Conservation (phyloP, 2,888 invertebrate genomes). For the Nebria salina region DNA sequence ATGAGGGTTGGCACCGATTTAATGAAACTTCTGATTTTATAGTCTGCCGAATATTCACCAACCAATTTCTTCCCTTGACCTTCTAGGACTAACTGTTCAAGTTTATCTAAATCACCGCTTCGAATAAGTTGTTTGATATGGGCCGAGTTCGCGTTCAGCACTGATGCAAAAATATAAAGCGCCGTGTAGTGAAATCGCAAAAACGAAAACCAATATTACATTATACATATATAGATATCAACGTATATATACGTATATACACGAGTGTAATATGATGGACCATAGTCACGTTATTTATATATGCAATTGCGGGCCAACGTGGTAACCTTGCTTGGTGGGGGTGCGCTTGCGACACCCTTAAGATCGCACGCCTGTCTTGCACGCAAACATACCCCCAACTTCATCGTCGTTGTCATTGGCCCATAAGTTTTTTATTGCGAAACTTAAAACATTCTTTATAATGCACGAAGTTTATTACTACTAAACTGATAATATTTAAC, state of each 20-base stretch:
- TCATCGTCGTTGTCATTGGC: not conserved
- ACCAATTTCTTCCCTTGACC: slow-evolving; percentile 75
- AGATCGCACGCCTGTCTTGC: not conserved
- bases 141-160: slow-evolving; percentile 65
- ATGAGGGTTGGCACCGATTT: slow-evolving; percentile 74
- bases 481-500: not conserved
- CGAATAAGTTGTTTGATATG: slow-evolving; percentile 68
- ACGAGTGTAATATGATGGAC: not conserved
- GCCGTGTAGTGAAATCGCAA: not conserved
- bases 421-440: not conserved
- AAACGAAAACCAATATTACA: not conserved
- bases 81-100: slow-evolving; percentile 74
- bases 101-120: slow-evolving; percentile 71
- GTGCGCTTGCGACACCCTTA: not conserved
- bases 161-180: slow-evolving; percentile 56
- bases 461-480: not conserved
- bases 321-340: not conserved
- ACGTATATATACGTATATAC: not conserved
- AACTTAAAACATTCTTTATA: not conserved
- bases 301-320: not conserved
- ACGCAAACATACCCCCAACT: not conserved
- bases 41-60: slow-evolving; percentile 71
- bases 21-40: slow-evolving; percentile 71
- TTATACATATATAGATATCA: not conserved
- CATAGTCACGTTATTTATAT: not conserved